Base-by-base conservation (phyloP, 2,113 vertebrate species). In the Sinosuthora webbiana region DNA sequence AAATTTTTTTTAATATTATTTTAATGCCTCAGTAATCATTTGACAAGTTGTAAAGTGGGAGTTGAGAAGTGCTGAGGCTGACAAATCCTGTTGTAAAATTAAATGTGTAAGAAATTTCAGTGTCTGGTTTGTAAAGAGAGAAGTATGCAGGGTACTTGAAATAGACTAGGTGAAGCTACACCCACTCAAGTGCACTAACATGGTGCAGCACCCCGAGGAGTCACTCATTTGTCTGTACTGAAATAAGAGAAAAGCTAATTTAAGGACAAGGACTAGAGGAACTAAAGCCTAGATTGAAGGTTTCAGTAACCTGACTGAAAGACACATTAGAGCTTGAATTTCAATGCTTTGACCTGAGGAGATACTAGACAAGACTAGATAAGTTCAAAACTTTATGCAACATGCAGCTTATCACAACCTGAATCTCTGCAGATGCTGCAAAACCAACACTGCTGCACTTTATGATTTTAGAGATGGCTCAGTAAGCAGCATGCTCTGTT, bases 21-120 rank as follows among this genome's bases (percentile, higher is more conserved):
- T 88, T 76, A 79, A 59, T 87, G 49, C 45, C 13, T 73, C 67
- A 41, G 62, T 69, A 68, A 79, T 76, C 78, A 64, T 62, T 91
- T 91, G 88, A 90, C 82, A 95, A 76, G 44, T 53, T 85, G 62
- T 57, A 50, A 94, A 88, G 90, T 85, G 82, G 87, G 88, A 93
- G 78, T 39, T 85, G 63, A 96, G 65, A 88, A 71, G n/a, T 69
- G 53, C 57, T 75, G 74, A 94, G 67, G 62, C 35, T 67, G 74
- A 95, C n/a, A 94, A 94, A 91, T 44, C 20, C 44, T 91, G 39
- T 13, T 76, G 13, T 85, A 96, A 94, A 93, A 91, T 85, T 87
- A 93, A 91, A 94, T 13, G 53, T 90, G 85, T 68, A 90, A 93
- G 45, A 90, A 85, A 52, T 80, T 76, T 87, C 57, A 33, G 25